Percentiles rank a stretch among this genome's conserved stretches.
These are phyloP conservation scores for Peribatodes rhomboidaria DNA, from an alignment of 2,888 invertebrate genomes.

Conservation along the genomic window DNA sequence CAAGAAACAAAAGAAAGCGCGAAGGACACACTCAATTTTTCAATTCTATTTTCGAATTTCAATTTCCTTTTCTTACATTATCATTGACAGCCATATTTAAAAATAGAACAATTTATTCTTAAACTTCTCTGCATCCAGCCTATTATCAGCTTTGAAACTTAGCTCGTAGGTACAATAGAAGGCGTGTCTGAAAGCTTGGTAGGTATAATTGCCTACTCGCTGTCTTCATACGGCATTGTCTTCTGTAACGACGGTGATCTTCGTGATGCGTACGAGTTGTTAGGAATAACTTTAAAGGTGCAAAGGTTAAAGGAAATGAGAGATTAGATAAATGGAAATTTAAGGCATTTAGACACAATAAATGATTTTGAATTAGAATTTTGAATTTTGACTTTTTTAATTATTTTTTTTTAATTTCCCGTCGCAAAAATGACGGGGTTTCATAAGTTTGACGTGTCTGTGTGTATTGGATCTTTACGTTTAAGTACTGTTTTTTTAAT, in stretches of 20 bases:
- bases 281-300: constrained; percentile 20
- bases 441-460: too few species aligned
- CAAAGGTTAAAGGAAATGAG: not conserved
- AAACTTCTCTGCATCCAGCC: constrained; percentile 51
- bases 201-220: constrained; percentile 76
- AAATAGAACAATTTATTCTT: constrained; percentile 33
- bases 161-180: constrained; percentile 73
- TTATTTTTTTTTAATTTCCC: too few species aligned
- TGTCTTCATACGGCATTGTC: constrained; percentile 81
- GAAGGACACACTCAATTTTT: too few species aligned
- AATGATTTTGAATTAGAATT: too few species aligned
- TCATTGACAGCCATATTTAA: not conserved
- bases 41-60: constrained; percentile 21
- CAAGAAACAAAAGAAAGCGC: too few species aligned
- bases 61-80: not conserved
- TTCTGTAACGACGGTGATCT: constrained; percentile 59
- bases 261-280: constrained; percentile 38
- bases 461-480: too few species aligned
- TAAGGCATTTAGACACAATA: too few species aligned
- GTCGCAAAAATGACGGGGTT: too few species aligned
- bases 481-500: too few species aligned
- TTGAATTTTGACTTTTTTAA: too few species aligned
- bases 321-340: not conserved
- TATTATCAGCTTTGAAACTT: constrained; percentile 62
- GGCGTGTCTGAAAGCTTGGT: constrained; percentile 77